Percentiles rank a stretch among this genome's conserved stretches.
Conservation (phyloP, 2,888 invertebrate species). For the Gnatocerus cornutus region DNA sequence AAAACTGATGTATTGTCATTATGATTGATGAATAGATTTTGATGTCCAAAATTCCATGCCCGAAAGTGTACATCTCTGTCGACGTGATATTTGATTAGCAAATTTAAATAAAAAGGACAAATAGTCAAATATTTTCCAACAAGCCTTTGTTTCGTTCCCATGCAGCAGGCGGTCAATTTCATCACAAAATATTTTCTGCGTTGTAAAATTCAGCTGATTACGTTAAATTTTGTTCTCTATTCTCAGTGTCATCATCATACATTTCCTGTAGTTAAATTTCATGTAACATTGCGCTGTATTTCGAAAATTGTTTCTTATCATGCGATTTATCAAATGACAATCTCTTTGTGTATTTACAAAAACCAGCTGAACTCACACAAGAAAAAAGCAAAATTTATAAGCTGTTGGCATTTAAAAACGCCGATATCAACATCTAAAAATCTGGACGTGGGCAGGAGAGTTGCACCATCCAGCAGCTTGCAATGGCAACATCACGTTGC, state of each 20-base stretch:
- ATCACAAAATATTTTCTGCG: constrained; percentile 1
- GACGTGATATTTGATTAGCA: no score
- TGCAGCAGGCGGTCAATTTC: background rate
- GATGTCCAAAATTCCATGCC: no score
- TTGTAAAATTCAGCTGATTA: constrained; percentile 7
- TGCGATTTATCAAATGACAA: constrained; percentile 18
- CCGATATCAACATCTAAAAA: constrained; percentile 11
- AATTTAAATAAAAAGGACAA: no score
- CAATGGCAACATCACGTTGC: constrained; percentile 51
- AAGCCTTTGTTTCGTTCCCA: no score
- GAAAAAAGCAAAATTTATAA: no score
- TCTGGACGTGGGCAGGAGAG: constrained; percentile 15
- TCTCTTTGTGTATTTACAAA: background rate
- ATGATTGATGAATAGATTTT: no score
- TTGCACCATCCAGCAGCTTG: constrained; percentile 24
- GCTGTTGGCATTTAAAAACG: no score
- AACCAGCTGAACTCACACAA: no score
- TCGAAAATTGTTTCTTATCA: constrained; percentile 16
- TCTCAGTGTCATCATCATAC: constrained; percentile 9
- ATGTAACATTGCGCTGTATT: constrained; percentile 10
- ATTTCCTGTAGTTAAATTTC: constrained; percentile 23
- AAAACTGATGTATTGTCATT: no score
- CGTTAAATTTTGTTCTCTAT: constrained; percentile 8
- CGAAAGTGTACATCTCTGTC: no score
- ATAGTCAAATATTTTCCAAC: no score